Evolutionary conservation across 2,113 vertebrate species (phyloP), one percentile per base, ranked within the genome.

Genomic region (Varanus komodoensis): DNA sequence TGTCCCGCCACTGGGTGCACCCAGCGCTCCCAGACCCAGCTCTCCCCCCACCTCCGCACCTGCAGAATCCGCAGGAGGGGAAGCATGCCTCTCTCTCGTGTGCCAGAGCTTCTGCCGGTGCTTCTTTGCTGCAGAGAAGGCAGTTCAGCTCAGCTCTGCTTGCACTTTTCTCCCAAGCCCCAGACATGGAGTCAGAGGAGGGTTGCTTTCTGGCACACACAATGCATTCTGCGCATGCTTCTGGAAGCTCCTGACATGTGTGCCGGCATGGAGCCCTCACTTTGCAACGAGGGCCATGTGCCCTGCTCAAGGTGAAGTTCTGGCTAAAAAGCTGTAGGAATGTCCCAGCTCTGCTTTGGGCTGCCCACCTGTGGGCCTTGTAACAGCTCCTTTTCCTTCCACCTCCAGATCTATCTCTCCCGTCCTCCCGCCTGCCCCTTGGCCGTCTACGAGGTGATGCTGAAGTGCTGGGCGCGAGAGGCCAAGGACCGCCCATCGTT

Each of bases 391-490:
- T 50, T 29, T 88, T 64, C 87, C 64, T 71, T 73, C 61, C 1
- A 6, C 3, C 61, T 23, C 12, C 94, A 99, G 98, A 98, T 98
- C 57, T 98, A 98, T 93, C 97, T 99, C 93, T 96, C 96, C 82
- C 95, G 95, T 74, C 98, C 98, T 0, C 97, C 97, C 0, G 97
- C 98, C 91, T 99, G 98, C 95, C 98, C 98, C 0, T 97, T 98
- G 95, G 97, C 98, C 82, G 97, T 99, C 85, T 98, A 98, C 1
- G 98, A 98, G 96, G 96, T 99, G 93, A 99, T 99, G 98, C 94
- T 98, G 91, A 97, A 94, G 93, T 99, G 98, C 97, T 99, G 98
- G 98, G 97, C 98, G 94, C 96, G 98, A 90, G 98, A 99, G 96
- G 98, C 98, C 86, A 98, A 98, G 93, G 97, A 98, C 90, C 97